These are phyloP conservation scores for Platyrinchus mystaceus DNA, from an alignment of 2,797 vertebrate genomes.

Conservation along the genomic window DNA sequence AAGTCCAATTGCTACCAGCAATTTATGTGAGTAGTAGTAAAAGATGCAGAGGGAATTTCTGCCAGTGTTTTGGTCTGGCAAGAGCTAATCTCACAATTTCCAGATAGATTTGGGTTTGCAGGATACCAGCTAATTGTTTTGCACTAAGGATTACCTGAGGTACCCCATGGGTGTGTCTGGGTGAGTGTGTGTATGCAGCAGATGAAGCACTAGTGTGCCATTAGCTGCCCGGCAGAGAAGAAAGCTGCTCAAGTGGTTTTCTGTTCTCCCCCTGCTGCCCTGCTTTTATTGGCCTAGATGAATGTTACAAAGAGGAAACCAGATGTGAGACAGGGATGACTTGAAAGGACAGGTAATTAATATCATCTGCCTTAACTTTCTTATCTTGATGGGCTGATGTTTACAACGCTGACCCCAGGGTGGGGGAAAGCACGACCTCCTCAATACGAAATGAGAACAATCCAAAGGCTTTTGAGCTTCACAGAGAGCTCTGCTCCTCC, in stretches of 20 bases:
- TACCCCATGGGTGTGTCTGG: background rate
- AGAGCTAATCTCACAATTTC: background rate
- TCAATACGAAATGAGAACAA: constrained; percentile 51
- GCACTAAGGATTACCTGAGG: background rate
- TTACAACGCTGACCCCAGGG: constrained; percentile 63
- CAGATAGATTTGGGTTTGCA: background rate
- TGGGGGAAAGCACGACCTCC: constrained; percentile 58
- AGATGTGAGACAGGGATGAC: constrained; percentile 80
- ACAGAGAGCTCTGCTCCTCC: background rate
- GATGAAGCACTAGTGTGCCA: background rate
- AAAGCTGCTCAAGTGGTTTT: constrained; percentile 37
- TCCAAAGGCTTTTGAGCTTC: constrained; percentile 43
- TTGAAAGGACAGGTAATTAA: constrained; percentile 82
- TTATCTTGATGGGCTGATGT: constrained; percentile 80
- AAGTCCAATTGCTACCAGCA: background rate
- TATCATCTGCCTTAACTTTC: constrained; percentile 78
- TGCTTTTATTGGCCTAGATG: constrained; percentile 76
- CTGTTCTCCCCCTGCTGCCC: background rate
- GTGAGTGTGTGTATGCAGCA: background rate
- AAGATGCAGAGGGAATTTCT: background rate
- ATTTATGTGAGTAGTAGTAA: background rate
- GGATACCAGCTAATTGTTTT: background rate
- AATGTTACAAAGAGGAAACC: constrained; percentile 74
- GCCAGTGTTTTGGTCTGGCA: background rate
- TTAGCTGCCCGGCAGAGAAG: background rate